Evolutionary conservation across 2,888 invertebrate species (phyloP).

Genomic region (Suillia variegata): DNA sequence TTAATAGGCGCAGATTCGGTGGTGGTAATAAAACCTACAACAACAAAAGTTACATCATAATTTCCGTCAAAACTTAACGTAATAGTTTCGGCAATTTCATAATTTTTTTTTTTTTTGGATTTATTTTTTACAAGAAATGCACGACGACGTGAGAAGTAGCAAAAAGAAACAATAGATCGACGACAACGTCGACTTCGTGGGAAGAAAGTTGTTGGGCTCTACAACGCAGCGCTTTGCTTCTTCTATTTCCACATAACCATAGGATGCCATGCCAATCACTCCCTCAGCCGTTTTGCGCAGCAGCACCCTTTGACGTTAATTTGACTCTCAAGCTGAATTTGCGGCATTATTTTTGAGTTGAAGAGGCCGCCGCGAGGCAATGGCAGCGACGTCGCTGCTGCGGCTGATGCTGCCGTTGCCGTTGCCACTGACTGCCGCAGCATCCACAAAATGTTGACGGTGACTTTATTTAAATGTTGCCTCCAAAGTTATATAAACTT

Average conservation of each 20-base stretch:
- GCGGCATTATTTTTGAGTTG: too few species aligned
- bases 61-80: background rate
- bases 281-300: too few species aligned
- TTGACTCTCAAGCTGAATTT: too few species aligned
- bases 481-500: background rate
- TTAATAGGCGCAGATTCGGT: background rate
- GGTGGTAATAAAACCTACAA: background rate
- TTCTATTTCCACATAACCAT: too few species aligned
- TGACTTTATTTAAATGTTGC: background rate
- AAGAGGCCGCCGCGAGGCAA: background rate
- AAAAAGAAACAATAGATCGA: constrained; percentile 23
- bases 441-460: constrained; percentile 6
- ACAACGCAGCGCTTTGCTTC: too few species aligned
- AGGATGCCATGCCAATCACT: too few species aligned
- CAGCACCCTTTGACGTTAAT: too few species aligned
- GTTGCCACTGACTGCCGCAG: too few species aligned
- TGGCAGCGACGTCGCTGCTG: background rate
- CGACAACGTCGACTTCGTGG: constrained; percentile 40
- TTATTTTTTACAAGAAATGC: too few species aligned
- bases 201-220: constrained; percentile 49
- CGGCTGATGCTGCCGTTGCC: too few species aligned
- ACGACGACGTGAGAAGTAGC: constrained; percentile 29
- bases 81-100: background rate
- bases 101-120: background rate
- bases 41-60: constrained; percentile 10